Evolutionary conservation across 2,888 invertebrate genomes (phyloP), one percentile per base, ranked within the genome.

Genomic region (Limenitis arthemis): DNA sequence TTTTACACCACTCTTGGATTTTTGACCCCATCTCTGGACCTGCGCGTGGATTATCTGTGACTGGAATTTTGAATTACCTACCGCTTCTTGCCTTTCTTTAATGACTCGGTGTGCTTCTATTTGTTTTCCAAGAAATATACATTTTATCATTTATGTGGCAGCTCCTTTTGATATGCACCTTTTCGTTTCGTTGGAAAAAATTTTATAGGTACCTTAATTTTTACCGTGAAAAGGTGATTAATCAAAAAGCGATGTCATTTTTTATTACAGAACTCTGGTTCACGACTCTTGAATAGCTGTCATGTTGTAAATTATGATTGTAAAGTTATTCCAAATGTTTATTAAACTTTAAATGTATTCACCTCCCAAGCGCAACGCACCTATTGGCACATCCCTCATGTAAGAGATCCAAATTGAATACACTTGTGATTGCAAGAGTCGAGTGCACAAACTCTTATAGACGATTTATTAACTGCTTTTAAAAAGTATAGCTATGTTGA

Each of bases 71-170:
- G 73, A 77, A 72, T 72, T 74, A 80, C 79, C 79, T 80, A 75
- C 71, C 72, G 82, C 80, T 83, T 80, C 77, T 71, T 73, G 78
- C 81, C 77, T 79, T 67, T 75, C 77, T 73, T 73, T 75, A 56
- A 80, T 81, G 82, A 79, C 81, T 86, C 79, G 76, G 80, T 87
- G 86, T 85, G 84, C 83, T 83, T 81, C 62, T 68, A 72, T 77
- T 72, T 78, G 75, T 77, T 73, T 62, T 61, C 56, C 53, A 52
- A 61, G 47, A 56, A 57, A 44, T 63, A 59, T 64, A 62, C 52
- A 59, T 59, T 61, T 51, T 50, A 44, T 37, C 46, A 44, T 58
- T 42, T 50, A 54, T 60, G 58, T 56, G 46, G 58, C 49, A 37
- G 51, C 50, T 44, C 61, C 61, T 63, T 60, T 56, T 56, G 59